These are phyloP conservation scores for Ctenochaetus hawaiiensis DNA, from an alignment of 2,797 vertebrate genomes.

Conservation along the genomic window DNA sequence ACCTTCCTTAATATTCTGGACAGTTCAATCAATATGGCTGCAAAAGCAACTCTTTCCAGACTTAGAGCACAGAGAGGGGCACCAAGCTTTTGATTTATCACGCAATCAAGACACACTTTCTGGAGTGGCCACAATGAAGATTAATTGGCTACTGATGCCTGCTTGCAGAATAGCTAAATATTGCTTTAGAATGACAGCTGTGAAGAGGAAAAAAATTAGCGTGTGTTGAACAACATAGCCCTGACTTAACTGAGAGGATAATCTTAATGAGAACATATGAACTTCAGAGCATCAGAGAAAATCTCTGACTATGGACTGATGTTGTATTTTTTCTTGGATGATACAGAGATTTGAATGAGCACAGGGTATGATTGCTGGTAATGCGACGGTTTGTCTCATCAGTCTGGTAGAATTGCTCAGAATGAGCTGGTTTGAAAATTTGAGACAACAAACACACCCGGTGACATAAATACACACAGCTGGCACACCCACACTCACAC, in stretches of 20 bases:
- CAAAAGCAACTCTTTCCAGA: constrained; percentile 34
- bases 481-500: constrained; percentile 4
- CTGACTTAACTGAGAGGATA: background rate
- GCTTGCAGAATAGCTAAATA: constrained; percentile 29
- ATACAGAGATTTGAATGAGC: background rate
- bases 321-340: constrained; percentile 1
- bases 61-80: background rate
- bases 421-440: constrained; percentile 39
- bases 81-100: constrained; percentile 46
- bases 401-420: constrained; percentile 45
- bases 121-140: constrained; percentile 30
- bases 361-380: constrained; percentile 8
- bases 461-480: constrained; percentile 26
- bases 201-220: constrained; percentile 13
- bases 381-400: constrained; percentile 62
- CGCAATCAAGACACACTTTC: constrained; percentile 26
- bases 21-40: constrained; percentile 41
- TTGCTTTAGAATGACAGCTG: constrained; percentile 21
- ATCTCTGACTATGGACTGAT: constrained; percentile 4
- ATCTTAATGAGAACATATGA: constrained; percentile 5
- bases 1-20: constrained; percentile 25
- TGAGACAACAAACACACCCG: constrained; percentile 28
- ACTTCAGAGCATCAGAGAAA: background rate
- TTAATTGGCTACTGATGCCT: constrained; percentile 36
- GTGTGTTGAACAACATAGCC: constrained; percentile 20